These are phyloP conservation scores for Rhinoraja longicauda DNA, from an alignment of 2,797 vertebrate genomes.

Conservation along the genomic window DNA sequence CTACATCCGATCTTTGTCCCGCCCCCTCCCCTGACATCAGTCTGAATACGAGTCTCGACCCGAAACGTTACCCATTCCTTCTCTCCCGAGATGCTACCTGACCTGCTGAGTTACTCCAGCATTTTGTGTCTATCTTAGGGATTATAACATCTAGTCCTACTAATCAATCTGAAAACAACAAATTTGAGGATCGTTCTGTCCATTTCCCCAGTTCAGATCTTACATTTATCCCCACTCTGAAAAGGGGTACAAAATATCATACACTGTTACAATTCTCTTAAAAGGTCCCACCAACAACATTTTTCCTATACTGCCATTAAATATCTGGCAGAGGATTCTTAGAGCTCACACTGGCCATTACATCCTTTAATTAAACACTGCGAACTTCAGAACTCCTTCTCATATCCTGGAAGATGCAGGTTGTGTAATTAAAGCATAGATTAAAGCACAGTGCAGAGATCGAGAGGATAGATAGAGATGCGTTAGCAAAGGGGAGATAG, in stretches of 20 bases:
- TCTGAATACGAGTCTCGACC: too few relatives aligned
- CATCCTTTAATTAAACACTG: neutral
- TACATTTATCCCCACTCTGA: neutral
- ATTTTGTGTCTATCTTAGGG: too few relatives aligned
- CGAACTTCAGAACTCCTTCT: neutral
- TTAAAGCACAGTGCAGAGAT: neutral
- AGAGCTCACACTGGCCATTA: neutral
- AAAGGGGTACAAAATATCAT: neutral
- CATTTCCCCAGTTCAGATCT: neutral
- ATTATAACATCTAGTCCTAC: too few relatives aligned
- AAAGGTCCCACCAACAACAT: neutral
- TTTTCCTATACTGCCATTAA: neutral
- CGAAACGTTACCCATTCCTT: too few relatives aligned
- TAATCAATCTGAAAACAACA: too few relatives aligned
- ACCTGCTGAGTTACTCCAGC: too few relatives aligned
- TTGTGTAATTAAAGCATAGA: neutral
- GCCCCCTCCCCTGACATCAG: too few relatives aligned
- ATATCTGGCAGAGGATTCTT: neutral
- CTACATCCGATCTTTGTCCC: too few relatives aligned
- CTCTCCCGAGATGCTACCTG: too few relatives aligned
- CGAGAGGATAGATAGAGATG: neutral
- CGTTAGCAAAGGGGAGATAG: neutral
- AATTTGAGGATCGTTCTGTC: neutral
- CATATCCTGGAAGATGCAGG: neutral
- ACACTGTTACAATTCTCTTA: neutral